Percentiles rank a stretch among this genome's conserved stretches.
Conservation (phyloP, 2,888 invertebrate species). For the Magallana nippona region DNA sequence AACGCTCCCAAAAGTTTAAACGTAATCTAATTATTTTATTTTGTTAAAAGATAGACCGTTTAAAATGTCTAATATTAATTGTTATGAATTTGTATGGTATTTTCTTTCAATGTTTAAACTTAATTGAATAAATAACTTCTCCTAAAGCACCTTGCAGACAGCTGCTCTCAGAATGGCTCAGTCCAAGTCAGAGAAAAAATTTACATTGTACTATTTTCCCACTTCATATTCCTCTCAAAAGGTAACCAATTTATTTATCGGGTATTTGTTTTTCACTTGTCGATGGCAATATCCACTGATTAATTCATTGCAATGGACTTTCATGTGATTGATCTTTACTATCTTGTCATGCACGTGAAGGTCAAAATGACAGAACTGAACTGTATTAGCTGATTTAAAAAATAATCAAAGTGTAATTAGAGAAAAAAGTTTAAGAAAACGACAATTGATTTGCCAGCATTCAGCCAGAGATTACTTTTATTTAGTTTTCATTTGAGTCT, state of each 20-base stretch:
- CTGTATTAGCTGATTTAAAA: neutral
- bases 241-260: constrained; percentile 52
- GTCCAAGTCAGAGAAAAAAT: constrained; percentile 47
- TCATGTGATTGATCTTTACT: neutral
- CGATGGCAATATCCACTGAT: neutral
- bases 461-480: too few species aligned
- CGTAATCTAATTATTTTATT: too few species aligned
- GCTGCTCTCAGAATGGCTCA: constrained; percentile 47
- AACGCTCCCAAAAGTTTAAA: too few species aligned
- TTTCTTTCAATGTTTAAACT: too few species aligned
- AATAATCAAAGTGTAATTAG: neutral
- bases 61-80: neutral
- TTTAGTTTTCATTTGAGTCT: too few species aligned
- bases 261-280: neutral
- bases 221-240: constrained; percentile 75
- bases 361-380: constrained; percentile 5
- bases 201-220: constrained; percentile 69
- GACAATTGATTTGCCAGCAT: too few species aligned
- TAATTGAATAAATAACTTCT: constrained; percentile 12
- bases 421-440: too few species aligned
- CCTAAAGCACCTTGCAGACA: constrained; percentile 21
- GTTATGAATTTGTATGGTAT: neutral
- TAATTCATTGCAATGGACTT: neutral
- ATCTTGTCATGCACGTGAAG: neutral
- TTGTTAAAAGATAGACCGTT: too few species aligned